Percentiles rank a stretch among this genome's conserved stretches.
Evolutionary conservation across 2,113 vertebrate species (phyloP).

Genomic region (Psophia crepitans): DNA sequence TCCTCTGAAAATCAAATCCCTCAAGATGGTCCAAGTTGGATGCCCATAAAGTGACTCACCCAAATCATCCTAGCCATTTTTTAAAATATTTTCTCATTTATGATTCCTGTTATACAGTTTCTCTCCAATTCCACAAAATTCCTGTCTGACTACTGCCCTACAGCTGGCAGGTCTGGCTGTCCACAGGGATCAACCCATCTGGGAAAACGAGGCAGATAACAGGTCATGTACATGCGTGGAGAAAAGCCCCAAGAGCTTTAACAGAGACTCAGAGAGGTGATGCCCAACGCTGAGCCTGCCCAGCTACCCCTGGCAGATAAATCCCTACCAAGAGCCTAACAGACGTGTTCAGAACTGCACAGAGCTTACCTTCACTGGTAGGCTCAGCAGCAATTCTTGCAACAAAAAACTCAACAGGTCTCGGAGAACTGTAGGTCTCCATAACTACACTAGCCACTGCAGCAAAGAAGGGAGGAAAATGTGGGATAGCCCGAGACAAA

Average conservation of each 20-base stretch:
- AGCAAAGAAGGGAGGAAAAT: background rate
- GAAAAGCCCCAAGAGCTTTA: background rate
- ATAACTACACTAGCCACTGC: background rate
- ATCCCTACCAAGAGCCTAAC: background rate
- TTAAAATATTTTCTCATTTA: background rate
- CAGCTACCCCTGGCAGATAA: background rate
- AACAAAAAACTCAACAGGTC: background rate
- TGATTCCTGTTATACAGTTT: background rate
- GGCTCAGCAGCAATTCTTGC: background rate
- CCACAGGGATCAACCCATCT: background rate
- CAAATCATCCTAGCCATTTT: conserved; percentile 12
- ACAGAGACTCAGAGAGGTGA: background rate
- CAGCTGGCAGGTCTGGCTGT: background rate
- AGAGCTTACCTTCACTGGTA: background rate
- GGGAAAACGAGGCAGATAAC: background rate
- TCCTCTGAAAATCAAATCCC: conserved; percentile 37
- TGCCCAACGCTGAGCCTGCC: background rate
- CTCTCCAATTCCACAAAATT: background rate
- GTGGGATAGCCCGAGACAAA: fast-evolving
- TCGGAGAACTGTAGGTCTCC: background rate
- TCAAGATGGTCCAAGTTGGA: conserved; percentile 52
- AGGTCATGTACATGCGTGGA: background rate
- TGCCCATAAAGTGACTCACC: conserved; percentile 29
- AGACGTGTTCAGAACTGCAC: fast-evolving
- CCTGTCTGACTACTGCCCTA: background rate